These are phyloP conservation scores for Pherbina coryleti DNA, from an alignment of 2,888 invertebrate genomes.

Conservation along the genomic window DNA sequence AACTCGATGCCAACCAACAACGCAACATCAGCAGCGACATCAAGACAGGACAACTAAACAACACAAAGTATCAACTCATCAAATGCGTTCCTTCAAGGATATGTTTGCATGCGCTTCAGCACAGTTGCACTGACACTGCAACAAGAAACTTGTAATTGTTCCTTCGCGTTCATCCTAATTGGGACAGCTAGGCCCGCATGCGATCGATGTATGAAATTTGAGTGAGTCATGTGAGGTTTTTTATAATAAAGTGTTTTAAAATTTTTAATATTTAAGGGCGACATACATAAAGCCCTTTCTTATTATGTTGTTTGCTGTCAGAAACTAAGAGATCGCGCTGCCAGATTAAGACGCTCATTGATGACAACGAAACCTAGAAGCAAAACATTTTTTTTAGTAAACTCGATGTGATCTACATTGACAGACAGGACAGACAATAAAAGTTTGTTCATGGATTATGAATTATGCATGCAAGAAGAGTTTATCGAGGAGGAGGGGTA, in stretches of 20 bases:
- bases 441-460: too few species aligned
- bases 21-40: too few species aligned
- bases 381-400: too few species aligned
- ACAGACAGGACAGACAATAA: too few species aligned
- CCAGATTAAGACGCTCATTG: neutral
- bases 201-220: neutral
- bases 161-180: slow-evolving; percentile 1
- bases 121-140: neutral
- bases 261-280: neutral
- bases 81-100: slow-evolving; percentile 1
- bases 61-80: neutral
- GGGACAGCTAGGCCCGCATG: slow-evolving; percentile 20
- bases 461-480: too few species aligned
- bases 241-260: neutral
- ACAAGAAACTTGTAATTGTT: neutral
- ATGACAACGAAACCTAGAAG: too few species aligned
- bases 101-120: neutral
- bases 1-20: neutral
- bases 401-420: too few species aligned
- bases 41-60: neutral
- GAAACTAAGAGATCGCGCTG: neutral
- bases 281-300: neutral
- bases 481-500: too few species aligned
- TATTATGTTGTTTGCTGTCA: neutral
- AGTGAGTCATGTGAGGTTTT: neutral